Evolutionary conservation across 92 coral and sea anemone species (phyloP), one percentile per base, ranked within the genome.

Genomic region (Epizoanthus scotinus): DNA sequence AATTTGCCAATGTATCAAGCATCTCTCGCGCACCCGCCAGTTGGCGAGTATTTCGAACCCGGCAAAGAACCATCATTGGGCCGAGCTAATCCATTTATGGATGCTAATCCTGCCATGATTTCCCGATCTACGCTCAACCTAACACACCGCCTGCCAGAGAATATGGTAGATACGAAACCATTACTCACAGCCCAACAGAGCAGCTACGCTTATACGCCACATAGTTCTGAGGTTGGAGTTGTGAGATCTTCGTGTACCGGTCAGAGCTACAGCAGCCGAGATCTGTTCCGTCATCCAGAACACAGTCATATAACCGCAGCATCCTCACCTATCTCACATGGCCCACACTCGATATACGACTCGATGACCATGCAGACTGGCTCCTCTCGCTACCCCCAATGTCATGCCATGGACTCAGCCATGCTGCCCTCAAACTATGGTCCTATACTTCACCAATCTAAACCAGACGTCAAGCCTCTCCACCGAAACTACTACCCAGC

Each of bases 371-470:
- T 92, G 62, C 68, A 91, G 28, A 68, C 86, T 6, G 84, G 82
- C 13, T 69, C 91, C 14, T 78, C 92, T 31, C 79, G 97, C 14
- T 90, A 44, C 78, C 78, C 97, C 12, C 94, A 79, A 63, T 93
- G 97, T 75, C 94, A 89, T 36, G 91, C 88, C 29, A 79, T 79
- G 63, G 83, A 67, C 6, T 65, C 83, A 10, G 61, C 72, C 73
- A 86, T 75, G 59, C 78, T 78, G 40, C 83, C 84, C 22, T 67
- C 97, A 26, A 85, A 84, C 82, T 87, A 87, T 72, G 79, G 83
- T 59, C 94, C 92, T n/a, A 78, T 93, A 31, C 82, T 93, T 74
- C 97, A 92, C 71, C 97, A 93, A 64, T 79, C 93, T 19, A 90
- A 89, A 74, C 90, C 97, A 77, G 97, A 93, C 68, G 78, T 93